Percentiles rank a stretch among this genome's conserved stretches.
Evolutionary conservation across 1,140 invertebrate species (phyloP).

Genomic region (Aradophagus sp.): DNA sequence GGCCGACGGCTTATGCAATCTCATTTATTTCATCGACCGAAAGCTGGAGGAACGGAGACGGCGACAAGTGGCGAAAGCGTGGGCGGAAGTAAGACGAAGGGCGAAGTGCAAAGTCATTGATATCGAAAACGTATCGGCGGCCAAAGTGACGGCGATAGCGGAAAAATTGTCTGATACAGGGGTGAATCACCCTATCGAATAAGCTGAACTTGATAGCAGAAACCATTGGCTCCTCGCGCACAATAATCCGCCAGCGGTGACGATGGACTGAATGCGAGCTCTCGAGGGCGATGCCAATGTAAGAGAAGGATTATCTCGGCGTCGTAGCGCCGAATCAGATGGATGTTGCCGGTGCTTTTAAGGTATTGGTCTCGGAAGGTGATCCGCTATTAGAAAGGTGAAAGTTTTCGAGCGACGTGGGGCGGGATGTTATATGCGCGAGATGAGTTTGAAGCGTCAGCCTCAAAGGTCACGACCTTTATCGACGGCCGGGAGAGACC

Average conservation of each 20-base stretch:
- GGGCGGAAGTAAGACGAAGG: too few species aligned
- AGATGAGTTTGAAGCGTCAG: constrained; percentile 56
- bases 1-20: too few species aligned
- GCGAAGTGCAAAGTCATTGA: constrained; percentile 40
- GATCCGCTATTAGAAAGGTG: constrained; percentile 53
- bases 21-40: too few species aligned
- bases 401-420: constrained; percentile 44
- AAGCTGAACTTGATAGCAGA: constrained; percentile 66
- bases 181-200: constrained; percentile 58
- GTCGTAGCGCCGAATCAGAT: constrained; percentile 63
- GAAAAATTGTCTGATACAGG: constrained; percentile 64
- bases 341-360: constrained; percentile 63
- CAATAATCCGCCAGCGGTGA: constrained; percentile 48
- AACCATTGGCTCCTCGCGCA: constrained; percentile 62
- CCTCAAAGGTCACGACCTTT: constrained; percentile 50
- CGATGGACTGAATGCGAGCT: constrained; percentile 47
- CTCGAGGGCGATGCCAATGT: constrained; percentile 60
- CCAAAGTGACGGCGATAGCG: constrained; percentile 44
- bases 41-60: too few species aligned
- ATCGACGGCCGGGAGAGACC: constrained; percentile 19
- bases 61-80: too few species aligned
- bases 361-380: constrained; percentile 65
- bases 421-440: constrained; percentile 64
- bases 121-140: constrained; percentile 53
- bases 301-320: constrained; percentile 69